These are phyloP conservation scores for Pseudachorutes palmiensis DNA, from an alignment of 1,140 invertebrate species.

Conservation along the genomic window DNA sequence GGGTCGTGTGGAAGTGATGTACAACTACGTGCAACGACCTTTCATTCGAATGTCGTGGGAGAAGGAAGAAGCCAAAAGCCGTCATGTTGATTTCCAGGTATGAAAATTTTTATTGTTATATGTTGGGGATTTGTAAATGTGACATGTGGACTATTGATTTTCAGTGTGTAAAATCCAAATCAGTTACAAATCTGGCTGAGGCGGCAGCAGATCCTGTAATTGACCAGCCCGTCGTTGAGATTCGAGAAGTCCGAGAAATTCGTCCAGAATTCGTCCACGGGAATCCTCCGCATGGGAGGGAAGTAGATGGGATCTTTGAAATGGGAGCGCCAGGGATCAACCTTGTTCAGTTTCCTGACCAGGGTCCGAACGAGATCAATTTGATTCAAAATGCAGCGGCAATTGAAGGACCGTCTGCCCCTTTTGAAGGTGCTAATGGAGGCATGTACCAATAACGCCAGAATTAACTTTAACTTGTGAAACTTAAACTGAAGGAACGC, in stretches of 20 bases:
- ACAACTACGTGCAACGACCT: slow-evolving; percentile 99
- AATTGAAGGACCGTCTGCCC: not conserved
- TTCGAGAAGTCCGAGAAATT: slow-evolving; percentile 21
- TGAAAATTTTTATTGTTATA: slow-evolving; percentile 13
- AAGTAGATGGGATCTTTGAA: not conserved
- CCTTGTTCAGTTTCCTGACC: not conserved
- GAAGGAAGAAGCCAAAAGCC: slow-evolving; percentile 96
- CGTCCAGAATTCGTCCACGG: not conserved
- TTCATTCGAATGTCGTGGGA: slow-evolving; percentile 99
- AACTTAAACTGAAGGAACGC: too few relatives aligned
- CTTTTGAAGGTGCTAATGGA: not conserved
- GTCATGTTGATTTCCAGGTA: slow-evolving; percentile 92
- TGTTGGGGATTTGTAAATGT: too few relatives aligned
- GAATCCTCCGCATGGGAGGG: not conserved
- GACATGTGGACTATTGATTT: too few relatives aligned
- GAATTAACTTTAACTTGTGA: too few relatives aligned
- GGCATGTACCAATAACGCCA: not conserved
- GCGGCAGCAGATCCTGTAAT: slow-evolving; percentile 77
- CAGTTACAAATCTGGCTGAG: slow-evolving; percentile 84
- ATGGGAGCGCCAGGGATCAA: not conserved
- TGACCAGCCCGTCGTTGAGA: slow-evolving; percentile 42
- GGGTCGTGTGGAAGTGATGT: slow-evolving; percentile 89
- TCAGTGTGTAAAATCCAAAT: slow-evolving; percentile 89
- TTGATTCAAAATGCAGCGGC: not conserved
- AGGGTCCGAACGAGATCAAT: not conserved